A percentile compares a stretch with the other conserved stretches of the same genome.
These are phyloP conservation scores for Scylla paramamosain DNA, from an alignment of 1,140 invertebrate species.

Conservation along the genomic window DNA sequence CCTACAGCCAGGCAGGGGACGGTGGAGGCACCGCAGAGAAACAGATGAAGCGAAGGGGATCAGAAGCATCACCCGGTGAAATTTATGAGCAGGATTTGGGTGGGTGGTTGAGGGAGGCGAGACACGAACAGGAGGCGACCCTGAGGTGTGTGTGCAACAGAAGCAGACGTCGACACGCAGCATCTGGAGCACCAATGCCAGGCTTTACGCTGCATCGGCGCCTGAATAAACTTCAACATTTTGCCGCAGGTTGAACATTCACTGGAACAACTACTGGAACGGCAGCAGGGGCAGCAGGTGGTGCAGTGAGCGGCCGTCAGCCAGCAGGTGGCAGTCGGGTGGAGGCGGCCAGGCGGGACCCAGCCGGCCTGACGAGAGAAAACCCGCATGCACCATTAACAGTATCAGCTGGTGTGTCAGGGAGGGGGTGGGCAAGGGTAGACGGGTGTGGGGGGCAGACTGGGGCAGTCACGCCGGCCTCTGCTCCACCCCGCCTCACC, in stretches of 20 bases:
- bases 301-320: background rate
- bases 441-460: background rate
- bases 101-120: constrained; percentile 15
- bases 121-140: background rate
- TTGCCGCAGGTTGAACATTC: background rate
- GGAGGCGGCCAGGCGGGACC: constrained; percentile 35
- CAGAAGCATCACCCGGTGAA: background rate
- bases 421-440: background rate
- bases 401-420: constrained; percentile 58
- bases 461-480: constrained; percentile 28
- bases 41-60: background rate
- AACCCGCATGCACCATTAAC: constrained; percentile 58
- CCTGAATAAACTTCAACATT: background rate
- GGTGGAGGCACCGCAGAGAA: background rate
- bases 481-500: constrained; percentile 6
- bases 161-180: background rate
- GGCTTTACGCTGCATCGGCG: background rate
- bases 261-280: background rate
- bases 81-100: constrained; percentile 13
- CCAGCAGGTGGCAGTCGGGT: constrained; percentile 11
- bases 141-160: constrained; percentile 29
- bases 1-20: background rate
- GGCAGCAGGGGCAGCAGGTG: constrained; percentile 9
- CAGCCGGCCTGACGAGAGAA: constrained; percentile 39
- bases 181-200: background rate